Base-by-base conservation (phyloP, 2,113 vertebrate genomes). In the Hassar affinis region DNA sequence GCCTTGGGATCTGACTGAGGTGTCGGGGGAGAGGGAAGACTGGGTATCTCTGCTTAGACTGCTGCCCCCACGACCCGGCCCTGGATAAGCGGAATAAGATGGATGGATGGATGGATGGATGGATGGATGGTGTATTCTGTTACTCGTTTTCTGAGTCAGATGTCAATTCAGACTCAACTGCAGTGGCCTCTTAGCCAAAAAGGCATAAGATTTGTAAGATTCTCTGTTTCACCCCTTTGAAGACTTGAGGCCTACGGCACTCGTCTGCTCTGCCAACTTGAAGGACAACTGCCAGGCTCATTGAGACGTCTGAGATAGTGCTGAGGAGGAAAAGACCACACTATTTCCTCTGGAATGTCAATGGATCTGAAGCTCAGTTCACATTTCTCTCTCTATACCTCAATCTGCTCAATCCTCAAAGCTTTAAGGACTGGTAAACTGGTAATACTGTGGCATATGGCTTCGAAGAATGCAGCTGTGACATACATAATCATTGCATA, bases 261-360 rank as follows among this genome's bases (percentile, higher is more conserved):
- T 79, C 38, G 3, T 83, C 69, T 88, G 86, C 81, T 78, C 85
- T 74, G 6, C 18, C 6, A 8, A 51, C 25, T n/a, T 71, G 68
- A 12, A 49, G 7, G 11, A 45, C 0, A 6, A 14, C 20, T 27
- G 57, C 22, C 10, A 25, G 62, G 15, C 15, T 49, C 12, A 74
- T 8, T 49, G 30, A 51, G 47, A 74, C 2, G 1, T 76, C 35
- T 76, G 49, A 49, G 62, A 74, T 52, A 10, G 77, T 76, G 49
- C 47, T 49, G 2, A 76, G 30, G 30, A 54, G 49, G 9, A 35
- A 22, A 75, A 33, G 7, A 22, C 9, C 7, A 33, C 2, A 2
- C 33, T 85, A 80, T 85, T 86, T 87, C 72, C 80, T 75, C 71
- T 86, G 85, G 83, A 88, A 90, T 88, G 85, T 85, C 83, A 49